A percentile compares a stretch with the other conserved stretches of the same genome.
Conservation (phyloP, 2,888 invertebrate genomes). For the Cephus rjabovi region DNA sequence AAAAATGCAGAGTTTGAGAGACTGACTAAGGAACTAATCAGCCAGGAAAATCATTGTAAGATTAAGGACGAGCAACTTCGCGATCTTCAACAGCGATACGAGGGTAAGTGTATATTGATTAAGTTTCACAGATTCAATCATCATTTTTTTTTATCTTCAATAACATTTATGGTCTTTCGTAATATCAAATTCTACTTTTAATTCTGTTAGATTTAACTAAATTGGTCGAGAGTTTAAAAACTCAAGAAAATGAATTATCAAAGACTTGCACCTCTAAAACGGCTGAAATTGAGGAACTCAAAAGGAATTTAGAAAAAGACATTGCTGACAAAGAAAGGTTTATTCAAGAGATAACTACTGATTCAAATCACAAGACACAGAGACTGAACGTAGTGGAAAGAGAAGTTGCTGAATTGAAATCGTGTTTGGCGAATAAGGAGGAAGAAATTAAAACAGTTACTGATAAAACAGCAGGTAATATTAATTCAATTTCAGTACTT, state of each 20-base stretch:
- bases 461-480: slow-evolving; percentile 52
- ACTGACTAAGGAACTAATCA: slow-evolving; percentile 68
- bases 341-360: slow-evolving; percentile 48
- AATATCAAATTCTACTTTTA: background rate
- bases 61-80: slow-evolving; percentile 66
- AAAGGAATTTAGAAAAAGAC: slow-evolving; percentile 53
- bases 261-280: slow-evolving; percentile 45
- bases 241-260: slow-evolving; percentile 71
- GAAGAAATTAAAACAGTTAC: slow-evolving; percentile 56
- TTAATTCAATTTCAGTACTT: background rate
- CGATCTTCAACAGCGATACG: slow-evolving; percentile 56
- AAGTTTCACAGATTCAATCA: background rate
- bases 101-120: slow-evolving; percentile 33
- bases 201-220: slow-evolving; percentile 69
- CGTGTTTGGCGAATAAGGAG: slow-evolving; percentile 51
- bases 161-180: background rate
- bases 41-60: slow-evolving; percentile 66
- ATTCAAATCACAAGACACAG: slow-evolving; percentile 43
- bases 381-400: slow-evolving; percentile 50
- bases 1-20: slow-evolving; percentile 69
- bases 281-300: slow-evolving; percentile 52
- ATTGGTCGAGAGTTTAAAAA: slow-evolving; percentile 70
- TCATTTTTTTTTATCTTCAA: background rate
- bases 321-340: slow-evolving; percentile 51
- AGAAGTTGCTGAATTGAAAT: slow-evolving; percentile 50